Evolutionary conservation across 2,888 invertebrate genomes (phyloP), one percentile per base, ranked within the genome.

Genomic region (Argynnis bischoffii): DNA sequence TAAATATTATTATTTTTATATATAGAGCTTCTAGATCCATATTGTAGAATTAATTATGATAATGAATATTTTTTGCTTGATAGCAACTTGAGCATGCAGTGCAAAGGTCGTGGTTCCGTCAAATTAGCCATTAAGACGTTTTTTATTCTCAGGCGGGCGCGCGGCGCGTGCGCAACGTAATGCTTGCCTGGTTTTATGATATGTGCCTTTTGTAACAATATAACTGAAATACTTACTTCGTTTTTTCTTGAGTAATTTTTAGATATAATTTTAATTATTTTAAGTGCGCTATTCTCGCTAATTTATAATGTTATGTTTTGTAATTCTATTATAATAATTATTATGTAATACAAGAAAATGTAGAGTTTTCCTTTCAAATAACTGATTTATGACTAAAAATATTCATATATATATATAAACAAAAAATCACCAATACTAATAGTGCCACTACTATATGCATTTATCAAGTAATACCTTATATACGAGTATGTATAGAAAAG

Each of bases 91-190:
- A 15, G 21, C 46, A 47, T 47, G 21, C 56, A 67, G 71, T 67
- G 67, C 71, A 73, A 69, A 71, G 73, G 71, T 74, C 63, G 56
- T 64, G 55, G 65, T 69, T 69, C 65, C 63, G 61, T 66, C 64
- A 60, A 69, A 64, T 69, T 67, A 73, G 65, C 69, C 68, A 66
- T 69, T 67, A 70, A 56, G 57, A 11, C 14, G 26, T 64, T 61
- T 72, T 70, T 71, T 70, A n/a, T 69, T 69, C 69, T 31, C 35
- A 48, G 13, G 31, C 63, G 47, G 50, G 61, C 18, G 50, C 65
- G 47, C 55, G 72, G 72, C 75, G 72, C 74, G 73, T 75, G 75
- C 73, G 55, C 71, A 57, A 31, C 68, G 60, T 50, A 69, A 74
- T 67, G 72, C 69, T 69, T 66, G 69, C 73, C 53, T 72, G 69